Conservation (phyloP, 92 coral and sea anemone genomes). For the Porites rus region DNA sequence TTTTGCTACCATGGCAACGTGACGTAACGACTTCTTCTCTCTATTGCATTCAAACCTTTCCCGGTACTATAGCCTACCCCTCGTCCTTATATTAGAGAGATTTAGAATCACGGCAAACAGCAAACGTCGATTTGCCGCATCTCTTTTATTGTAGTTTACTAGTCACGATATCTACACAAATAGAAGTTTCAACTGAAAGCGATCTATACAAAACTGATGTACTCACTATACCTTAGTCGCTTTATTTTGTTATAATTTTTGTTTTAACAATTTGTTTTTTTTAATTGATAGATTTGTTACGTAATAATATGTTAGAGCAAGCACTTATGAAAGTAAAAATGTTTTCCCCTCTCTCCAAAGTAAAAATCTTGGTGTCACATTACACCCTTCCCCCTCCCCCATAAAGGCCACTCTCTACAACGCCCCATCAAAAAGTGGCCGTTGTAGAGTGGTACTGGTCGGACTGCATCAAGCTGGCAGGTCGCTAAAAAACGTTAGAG, state of each 20-base stretch:
- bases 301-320: no score
- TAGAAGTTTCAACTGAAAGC: neutral
- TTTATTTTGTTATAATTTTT: neutral
- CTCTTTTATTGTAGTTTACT: constrained; percentile 23
- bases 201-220: no score
- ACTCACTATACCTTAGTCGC: no score
- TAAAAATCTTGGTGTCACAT: constrained; percentile 1
- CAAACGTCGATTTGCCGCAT: constrained; percentile 31
- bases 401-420: constrained; percentile 7
- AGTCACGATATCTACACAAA: constrained; percentile 17
- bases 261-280: neutral
- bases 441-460: no score
- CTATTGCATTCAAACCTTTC: constrained; percentile 1
- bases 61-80: neutral
- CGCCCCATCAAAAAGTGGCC: neutral
- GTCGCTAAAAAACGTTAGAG: no score
- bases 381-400: neutral
- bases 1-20: no score
- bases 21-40: no score
- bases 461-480: no score
- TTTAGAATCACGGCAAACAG: constrained; percentile 19
- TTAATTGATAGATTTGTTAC: no score
- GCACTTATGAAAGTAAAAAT: neutral
- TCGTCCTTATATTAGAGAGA: constrained; percentile 20
- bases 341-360: neutral